Evolutionary conservation across 2,888 invertebrate genomes (phyloP).

Genomic region (Cheilosia soror): DNA sequence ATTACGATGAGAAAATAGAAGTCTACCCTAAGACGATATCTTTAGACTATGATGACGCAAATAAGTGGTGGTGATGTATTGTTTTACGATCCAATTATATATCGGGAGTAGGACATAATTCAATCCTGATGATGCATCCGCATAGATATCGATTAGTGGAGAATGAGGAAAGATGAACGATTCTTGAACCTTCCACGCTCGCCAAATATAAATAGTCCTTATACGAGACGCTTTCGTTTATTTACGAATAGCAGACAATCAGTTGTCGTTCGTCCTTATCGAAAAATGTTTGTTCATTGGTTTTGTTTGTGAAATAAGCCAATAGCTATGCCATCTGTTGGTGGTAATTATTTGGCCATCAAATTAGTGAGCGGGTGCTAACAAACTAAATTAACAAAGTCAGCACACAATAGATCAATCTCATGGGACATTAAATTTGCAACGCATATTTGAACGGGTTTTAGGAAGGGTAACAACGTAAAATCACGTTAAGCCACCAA

Average conservation of each 20-base stretch:
- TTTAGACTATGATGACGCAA: conserved; percentile 42
- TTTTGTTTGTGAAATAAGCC: neutral
- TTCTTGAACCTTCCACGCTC: neutral
- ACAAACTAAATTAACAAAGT: neutral
- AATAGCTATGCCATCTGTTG: conserved; percentile 5
- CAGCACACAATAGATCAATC: conserved; percentile 22
- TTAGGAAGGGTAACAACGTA: neutral
- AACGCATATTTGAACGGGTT: conserved; percentile 9
- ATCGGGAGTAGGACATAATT: conserved; percentile 17
- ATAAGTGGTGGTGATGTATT: conserved; percentile 8
- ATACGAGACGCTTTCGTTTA: neutral
- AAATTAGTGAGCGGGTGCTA: conserved; percentile 14
- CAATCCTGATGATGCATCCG: conserved; percentile 45
- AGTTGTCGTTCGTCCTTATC: neutral
- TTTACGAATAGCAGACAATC: neutral
- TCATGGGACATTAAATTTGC: conserved; percentile 13
- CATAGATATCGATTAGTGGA: conserved; percentile 33
- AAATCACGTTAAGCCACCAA: conserved; percentile 6
- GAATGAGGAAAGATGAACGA: neutral
- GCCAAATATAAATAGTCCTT: conserved; percentile 11
- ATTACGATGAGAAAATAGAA: neutral
- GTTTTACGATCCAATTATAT: neutral
- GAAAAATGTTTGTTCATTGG: neutral
- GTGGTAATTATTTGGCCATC: conserved; percentile 7
- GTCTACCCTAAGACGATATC: neutral